Evolutionary conservation across 2,113 vertebrate genomes (phyloP), one percentile per base, ranked within the genome.

Genomic region (Lepus timidus): DNA sequence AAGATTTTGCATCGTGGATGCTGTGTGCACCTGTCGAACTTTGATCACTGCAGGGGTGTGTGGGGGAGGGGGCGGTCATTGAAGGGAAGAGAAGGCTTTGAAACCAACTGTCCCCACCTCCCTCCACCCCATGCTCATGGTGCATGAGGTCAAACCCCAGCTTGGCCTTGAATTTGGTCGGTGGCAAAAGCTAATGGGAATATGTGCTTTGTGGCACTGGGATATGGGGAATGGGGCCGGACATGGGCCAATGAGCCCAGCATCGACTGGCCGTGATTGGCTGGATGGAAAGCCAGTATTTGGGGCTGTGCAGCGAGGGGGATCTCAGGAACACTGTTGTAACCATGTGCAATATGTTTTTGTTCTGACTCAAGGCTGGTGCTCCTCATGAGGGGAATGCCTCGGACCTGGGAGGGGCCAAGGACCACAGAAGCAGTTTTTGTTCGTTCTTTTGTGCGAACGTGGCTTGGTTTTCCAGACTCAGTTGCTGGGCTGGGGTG

Each of bases 301-400:
- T 61, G 71, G 95, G 92, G 91, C 25, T 58, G 51, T 80, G 20
- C 79, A 64, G 55, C 7, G 5, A 62, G 44, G 92, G 84, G 88
- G 83, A 62, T 93, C 97, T 98, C 96, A 96, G 97, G 96, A 97
- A 94, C 93, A 89, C 85, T 74, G 87, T 82, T 78, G 52, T 85
- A 62, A 92, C 75, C 88, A 85, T 27, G 98, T 98, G 98, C 98
- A 98, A 98, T 98, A 98, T 97, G 92, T 93, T 97, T 96, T 91
- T 91, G 85, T 93, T 78, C 65, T 91, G 76, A 96, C 88, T 90
- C 36, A 7, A 2, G 22, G 91, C 83, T 49, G 19, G 61, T 13
- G 71, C 80, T 78, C 5, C 9, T 64, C 33, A 25, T 93, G 12
- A 1, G 65, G 51, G 6, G 23, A 76, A 58, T 58, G 13, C 19